Base-by-base conservation (phyloP, 2,888 invertebrate genomes). In the Endotricha flammealis region DNA sequence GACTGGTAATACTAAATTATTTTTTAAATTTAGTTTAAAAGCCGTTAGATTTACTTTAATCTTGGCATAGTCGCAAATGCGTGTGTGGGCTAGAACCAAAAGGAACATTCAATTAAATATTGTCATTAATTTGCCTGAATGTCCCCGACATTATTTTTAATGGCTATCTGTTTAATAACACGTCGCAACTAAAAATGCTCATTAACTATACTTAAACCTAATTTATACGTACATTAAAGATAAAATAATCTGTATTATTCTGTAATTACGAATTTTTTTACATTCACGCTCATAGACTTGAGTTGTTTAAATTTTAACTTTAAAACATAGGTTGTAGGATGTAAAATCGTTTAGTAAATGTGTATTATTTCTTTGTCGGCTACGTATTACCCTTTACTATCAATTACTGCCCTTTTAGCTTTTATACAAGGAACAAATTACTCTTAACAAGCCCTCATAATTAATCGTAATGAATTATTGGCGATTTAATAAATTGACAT, bases 381-480 rank as follows among this genome's bases (percentile, higher is more conserved):
- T 17, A 28, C 8, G 14, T 33, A 16, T 27, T 16, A 16, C 10
- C 11, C 14, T 33, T 8, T 12, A 27, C 14, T 16, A 33, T 25
- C 32, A 33, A 33, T 33, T 33, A 33, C 16, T 24, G 9, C 17
- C 25, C 32, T 25, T 33, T 33, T 14, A 25, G 16, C 12, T 9
- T 11, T 14, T n/a, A 16, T 25, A 25, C n/a, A 13, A 24, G 25
- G 17, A 25, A 24, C 24, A 33, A 33, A 33, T 33, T 33, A 33
- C 32, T 16, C 11, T 20, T 35, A 35, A 35, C 35, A 35, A 35
- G 28, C 22, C 29, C 17, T 16, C 20, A 29, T 12, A 22, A 29
- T 28, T 35, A 23, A 13, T 29, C 35, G 29, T 13, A 35, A 29
- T 34, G 17, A 29, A 29, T 35, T 35, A 35, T 35, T 35, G 35